Base-by-base conservation (phyloP, 2,888 invertebrate species). In the Argyresthia goedartella region DNA sequence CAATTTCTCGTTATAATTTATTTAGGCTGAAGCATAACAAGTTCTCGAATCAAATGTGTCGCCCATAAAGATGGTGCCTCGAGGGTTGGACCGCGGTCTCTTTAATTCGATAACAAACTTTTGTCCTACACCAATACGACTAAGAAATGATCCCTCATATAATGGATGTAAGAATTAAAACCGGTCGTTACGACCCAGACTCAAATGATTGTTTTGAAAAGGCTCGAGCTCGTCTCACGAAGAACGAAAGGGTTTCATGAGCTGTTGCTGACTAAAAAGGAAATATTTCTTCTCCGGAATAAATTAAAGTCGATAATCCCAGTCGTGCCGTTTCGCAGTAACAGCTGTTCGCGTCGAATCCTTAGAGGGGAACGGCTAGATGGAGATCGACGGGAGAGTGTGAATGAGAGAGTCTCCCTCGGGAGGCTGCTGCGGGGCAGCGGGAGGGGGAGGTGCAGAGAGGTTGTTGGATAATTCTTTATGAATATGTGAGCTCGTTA, bases 401-500 rank as follows among this genome's bases (percentile, higher is more conserved):
- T 85, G 85, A 84, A 85, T 81, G 84, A 86, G 86, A 86, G 84
- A 78, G 78, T 79, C 73, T 39, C 77, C 73, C 71, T 74, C 71
- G 67, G 66, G 63, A 66, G 67, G 65, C 72, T 71, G 71, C 67
- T 69, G 67, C 60, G 63, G 66, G 63, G 65, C 68, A 67, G 60
- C 63, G 66, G 62, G 66, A 67, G 65, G 55, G 67, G 71, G 70
- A 71, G 64, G 74, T 62, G 73, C 64, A 71, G 74, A 67, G 67
- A 69, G 69, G 72, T 67, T 69, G 78, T 76, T 69, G 79, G 81
- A 80, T 85, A 81, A 84, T 84, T 84, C 79, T 87, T 81, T 87
- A 87, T 87, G 86, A 87, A 86, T 85, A 87, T 86, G 85, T 81
- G 81, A 82, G 81, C 76, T 84, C 79, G 84, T 82, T 85, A 84